Base-by-base conservation (phyloP, 2,888 invertebrate genomes). In the Stomorhina lunata region DNA sequence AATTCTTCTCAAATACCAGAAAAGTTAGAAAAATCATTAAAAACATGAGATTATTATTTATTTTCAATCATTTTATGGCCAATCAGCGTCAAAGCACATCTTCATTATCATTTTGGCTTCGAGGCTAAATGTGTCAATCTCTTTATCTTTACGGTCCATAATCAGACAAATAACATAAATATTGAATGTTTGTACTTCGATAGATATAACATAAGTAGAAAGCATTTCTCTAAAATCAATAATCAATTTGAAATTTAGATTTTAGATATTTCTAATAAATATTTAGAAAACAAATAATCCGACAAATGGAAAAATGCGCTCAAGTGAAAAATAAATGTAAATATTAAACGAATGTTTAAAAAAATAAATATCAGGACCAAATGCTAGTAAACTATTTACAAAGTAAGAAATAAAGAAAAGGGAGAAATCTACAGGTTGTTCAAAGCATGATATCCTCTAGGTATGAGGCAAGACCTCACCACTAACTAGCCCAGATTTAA, bases 251-350 rank as follows among this genome's bases (percentile, higher is more conserved):
- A 75, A 81, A 75, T 81, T 78, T 81, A 50, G 61, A 78, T 81
- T 81, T 63, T 15, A 29, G 68, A 12, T 17, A 27, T 63, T 57
- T 65, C 22, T 37, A 66, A 72, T n/a, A n/a, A n/a, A n/a, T 68
- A 29, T 61, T 45, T 53, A 63, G 12, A 55, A 50, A 68, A 61
- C 65, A 71, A 65, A 71, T 27, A 73, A 59, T 50, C 48, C 37
- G 25, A 75, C 65, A 71, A 73, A 82, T 82, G 82, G 66, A 82
- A 79, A n/a, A 75, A 66, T 79, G 55, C 82, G 75, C 22, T 82
- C 75, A 66, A 73, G 69, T 66, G 65, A 65, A 82, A 82, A 79
- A 82, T 75, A 82, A 75, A 82, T 79, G 82, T 75, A 82, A 78
- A 82, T 65, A 82, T 53, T 57, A 78, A 53, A 53, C 17, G 37